Evolutionary conservation across 2,888 invertebrate genomes (phyloP).

Genomic region (Volucella bombylans): DNA sequence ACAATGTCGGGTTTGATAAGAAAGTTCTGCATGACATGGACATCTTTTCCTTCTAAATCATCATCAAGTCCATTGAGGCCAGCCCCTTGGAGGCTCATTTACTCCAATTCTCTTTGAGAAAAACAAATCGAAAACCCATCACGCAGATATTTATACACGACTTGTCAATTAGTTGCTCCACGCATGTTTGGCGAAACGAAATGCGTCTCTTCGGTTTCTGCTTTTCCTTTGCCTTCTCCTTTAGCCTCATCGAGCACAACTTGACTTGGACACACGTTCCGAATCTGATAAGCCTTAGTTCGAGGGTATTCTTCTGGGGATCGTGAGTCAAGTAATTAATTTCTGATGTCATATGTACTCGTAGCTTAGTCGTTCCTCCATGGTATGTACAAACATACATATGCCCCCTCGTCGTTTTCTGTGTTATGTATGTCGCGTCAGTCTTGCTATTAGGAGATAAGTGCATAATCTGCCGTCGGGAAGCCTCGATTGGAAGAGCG

Average conservation of each 20-base stretch:
- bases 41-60: neutral
- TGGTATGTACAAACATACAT: neutral
- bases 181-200: constrained; percentile 37
- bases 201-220: neutral
- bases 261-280: neutral
- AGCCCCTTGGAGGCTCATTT: neutral
- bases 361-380: constrained; percentile 9
- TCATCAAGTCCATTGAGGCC: neutral
- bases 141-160: constrained; percentile 59
- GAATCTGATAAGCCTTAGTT: constrained; percentile 30
- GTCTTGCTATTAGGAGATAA: constrained; percentile 35
- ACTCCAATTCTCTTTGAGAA: neutral
- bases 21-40: neutral
- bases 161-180: constrained; percentile 61
- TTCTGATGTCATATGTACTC: constrained; percentile 63
- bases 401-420: constrained; percentile 13
- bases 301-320: constrained; percentile 21
- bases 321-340: constrained; percentile 67
- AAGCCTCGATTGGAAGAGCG: neutral
- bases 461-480: constrained; percentile 36
- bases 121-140: constrained; percentile 44
- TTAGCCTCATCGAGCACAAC: neutral
- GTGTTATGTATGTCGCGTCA: constrained; percentile 2
- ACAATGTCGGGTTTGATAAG: neutral
- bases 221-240: constrained; percentile 3